Conservation (phyloP, 2,113 vertebrate genomes). For the Toxotes chatareus region DNA sequence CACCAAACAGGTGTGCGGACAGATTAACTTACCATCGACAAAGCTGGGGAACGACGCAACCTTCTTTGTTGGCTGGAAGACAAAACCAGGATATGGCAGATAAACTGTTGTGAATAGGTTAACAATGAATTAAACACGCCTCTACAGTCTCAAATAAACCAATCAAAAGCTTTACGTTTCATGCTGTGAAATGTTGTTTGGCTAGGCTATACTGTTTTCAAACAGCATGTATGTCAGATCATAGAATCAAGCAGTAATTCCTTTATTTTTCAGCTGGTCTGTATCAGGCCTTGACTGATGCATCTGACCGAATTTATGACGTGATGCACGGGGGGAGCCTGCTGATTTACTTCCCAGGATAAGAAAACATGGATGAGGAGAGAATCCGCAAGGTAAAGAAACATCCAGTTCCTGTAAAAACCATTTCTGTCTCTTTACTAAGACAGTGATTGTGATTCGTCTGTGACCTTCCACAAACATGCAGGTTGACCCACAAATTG, state of each 20-base stretch:
- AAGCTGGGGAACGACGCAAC: slow-evolving; percentile 96
- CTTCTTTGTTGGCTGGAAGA: slow-evolving; percentile 92
- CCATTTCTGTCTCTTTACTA: not conserved
- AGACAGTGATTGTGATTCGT: not conserved
- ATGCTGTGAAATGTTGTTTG: not conserved
- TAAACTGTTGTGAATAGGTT: slow-evolving; percentile 7
- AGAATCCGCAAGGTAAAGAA: too few species aligned
- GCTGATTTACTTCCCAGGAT: not conserved
- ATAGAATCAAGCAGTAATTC: not conserved
- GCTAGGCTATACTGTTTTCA: not conserved
- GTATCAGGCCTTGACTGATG: not conserved
- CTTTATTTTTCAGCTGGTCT: not conserved
- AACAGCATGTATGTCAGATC: not conserved
- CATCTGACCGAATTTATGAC: not conserved
- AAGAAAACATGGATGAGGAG: too few species aligned
- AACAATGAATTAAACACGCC: not conserved
- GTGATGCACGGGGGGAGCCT: not conserved
- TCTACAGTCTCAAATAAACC: not conserved
- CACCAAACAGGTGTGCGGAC: slow-evolving; percentile 39
- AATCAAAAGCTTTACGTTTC: not conserved
- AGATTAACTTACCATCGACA: slow-evolving; percentile 93
- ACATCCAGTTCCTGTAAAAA: not conserved
- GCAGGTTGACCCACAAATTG: not conserved
- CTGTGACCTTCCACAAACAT: not conserved
- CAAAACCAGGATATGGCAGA: slow-evolving; percentile 47